Evolutionary conservation across 2,888 invertebrate species (phyloP).

Genomic region (Melangyna quadrimaculata): DNA sequence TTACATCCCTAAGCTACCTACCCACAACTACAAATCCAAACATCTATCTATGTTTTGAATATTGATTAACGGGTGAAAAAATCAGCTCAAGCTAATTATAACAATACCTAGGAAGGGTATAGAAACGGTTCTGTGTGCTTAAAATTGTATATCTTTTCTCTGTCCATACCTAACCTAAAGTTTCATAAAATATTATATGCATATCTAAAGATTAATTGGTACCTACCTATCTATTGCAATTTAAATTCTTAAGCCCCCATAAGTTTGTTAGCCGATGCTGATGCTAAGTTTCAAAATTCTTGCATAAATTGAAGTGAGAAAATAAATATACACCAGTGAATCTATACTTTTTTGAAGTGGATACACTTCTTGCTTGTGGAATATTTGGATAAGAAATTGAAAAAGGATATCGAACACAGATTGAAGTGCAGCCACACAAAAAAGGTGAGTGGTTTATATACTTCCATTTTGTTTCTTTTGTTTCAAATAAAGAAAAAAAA

Average conservation of each 20-base stretch:
- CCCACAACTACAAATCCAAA: neutral
- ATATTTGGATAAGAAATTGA: conserved; percentile 43
- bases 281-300: neutral
- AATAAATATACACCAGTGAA: neutral
- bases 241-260: neutral
- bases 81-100: neutral
- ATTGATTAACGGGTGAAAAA: neutral
- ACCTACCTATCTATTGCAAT: neutral
- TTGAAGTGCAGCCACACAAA: neutral
- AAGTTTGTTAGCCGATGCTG: neutral
- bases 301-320: conserved; percentile 24
- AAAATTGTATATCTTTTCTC: too few species aligned
- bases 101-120: conserved; percentile 3
- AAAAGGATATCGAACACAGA: conserved; percentile 19
- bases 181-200: neutral
- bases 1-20: neutral
- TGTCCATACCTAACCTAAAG: neutral
- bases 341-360: neutral
- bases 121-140: neutral
- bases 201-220: too few species aligned
- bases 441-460: conserved; percentile 26
- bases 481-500: neutral
- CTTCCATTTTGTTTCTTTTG: neutral
- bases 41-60: conserved; percentile 11
- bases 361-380: conserved; percentile 16